Conservation (phyloP, 2,113 vertebrate species). For the Chloropsis cyanopogon region DNA sequence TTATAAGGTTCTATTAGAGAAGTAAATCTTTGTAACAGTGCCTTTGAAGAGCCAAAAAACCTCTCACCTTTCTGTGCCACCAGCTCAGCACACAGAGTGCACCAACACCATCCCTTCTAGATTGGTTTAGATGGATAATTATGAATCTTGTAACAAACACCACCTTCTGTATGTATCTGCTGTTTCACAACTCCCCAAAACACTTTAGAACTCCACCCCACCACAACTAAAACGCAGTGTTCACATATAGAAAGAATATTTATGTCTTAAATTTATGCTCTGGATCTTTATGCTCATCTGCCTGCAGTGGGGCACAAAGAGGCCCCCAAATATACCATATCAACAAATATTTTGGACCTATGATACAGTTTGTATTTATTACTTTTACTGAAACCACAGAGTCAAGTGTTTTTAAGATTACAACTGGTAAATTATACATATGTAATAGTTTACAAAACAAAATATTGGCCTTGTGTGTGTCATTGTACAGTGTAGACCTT, state of each 20-base stretch:
- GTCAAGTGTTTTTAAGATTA: conserved; percentile 64
- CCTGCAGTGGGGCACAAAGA: neutral
- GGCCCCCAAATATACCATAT: conserved; percentile 7
- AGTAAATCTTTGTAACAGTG: neutral
- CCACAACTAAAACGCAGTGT: neutral
- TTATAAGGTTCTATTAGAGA: neutral
- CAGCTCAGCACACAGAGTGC: neutral
- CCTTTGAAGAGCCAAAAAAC: neutral
- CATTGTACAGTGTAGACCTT: conserved; percentile 60
- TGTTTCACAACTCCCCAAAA: neutral
- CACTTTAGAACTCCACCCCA: neutral
- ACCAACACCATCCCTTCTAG: neutral
- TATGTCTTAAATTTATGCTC: neutral
- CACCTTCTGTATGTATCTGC: neutral
- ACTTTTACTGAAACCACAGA: conserved; percentile 67
- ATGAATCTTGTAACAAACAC: neutral
- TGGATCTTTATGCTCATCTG: neutral
- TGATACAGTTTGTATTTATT: conserved; percentile 71
- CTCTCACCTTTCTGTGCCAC: neutral
- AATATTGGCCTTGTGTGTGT: conserved; percentile 56
- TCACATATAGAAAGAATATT: neutral
- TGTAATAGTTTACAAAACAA: conserved; percentile 64
- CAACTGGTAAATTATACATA: conserved; percentile 68
- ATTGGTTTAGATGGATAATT: neutral
- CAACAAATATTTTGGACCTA: conserved; percentile 44